These are phyloP conservation scores for Crocidura indochinensis DNA, from an alignment of 2,797 vertebrate genomes.

Conservation along the genomic window DNA sequence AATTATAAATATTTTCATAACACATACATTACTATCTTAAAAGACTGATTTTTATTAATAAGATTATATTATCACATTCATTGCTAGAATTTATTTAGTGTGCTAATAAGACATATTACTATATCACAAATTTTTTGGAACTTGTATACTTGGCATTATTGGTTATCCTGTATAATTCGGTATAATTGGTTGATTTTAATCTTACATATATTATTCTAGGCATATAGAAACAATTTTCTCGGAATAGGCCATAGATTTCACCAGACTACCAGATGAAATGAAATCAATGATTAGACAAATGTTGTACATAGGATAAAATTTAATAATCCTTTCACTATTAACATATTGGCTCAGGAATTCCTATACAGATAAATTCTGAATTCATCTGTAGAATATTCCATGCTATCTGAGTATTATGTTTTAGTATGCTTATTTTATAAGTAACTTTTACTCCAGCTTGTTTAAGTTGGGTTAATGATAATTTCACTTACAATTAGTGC, in stretches of 20 bases:
- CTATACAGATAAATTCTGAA: background rate
- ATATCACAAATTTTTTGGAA: slow-evolving; percentile 46
- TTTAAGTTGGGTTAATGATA: background rate
- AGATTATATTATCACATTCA: slow-evolving; percentile 13
- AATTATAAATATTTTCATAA: slow-evolving; percentile 53
- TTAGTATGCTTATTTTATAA: slow-evolving; percentile 50
- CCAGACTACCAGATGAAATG: slow-evolving; percentile 33
- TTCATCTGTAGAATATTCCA: slow-evolving; percentile 46
- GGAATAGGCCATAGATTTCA: background rate
- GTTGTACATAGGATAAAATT: background rate
- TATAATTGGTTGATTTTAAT: slow-evolving; percentile 65
- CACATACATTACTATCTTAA: slow-evolving; percentile 22
- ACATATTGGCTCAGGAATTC: slow-evolving; percentile 25
- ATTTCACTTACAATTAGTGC: background rate
- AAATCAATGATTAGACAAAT: slow-evolving; percentile 17
- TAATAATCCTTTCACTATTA: background rate
- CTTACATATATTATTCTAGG: slow-evolving; percentile 44
- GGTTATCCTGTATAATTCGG: background rate
- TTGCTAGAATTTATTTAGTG: slow-evolving; percentile 51
- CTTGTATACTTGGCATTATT: background rate
- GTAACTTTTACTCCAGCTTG: background rate
- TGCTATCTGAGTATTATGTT: slow-evolving; percentile 26
- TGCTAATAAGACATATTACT: slow-evolving; percentile 54
- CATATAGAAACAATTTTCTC: slow-evolving; percentile 40
- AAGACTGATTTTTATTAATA: slow-evolving; percentile 32